Base-by-base conservation (phyloP, 2,888 invertebrate genomes). In the Phaedon cochleariae region DNA sequence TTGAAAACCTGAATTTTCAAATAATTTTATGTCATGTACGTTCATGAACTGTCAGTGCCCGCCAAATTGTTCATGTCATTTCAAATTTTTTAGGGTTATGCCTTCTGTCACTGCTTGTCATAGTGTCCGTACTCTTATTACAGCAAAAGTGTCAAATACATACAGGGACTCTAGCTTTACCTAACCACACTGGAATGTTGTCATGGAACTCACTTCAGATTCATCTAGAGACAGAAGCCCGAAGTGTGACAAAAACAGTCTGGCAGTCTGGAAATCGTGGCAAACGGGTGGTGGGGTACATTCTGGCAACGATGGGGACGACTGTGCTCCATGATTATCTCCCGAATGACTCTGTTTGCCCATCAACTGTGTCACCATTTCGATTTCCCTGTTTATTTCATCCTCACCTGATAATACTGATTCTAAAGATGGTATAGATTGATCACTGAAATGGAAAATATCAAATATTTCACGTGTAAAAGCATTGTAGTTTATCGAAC, bases 231-330 rank as follows among this genome's bases (percentile, higher is more conserved):
- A 89, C 17, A 98, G 85, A 77, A 97, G 93, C 0, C 98, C 98
- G 83, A 98, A 96, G 83, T 98, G 97, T 2, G 97, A 96, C 17
- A 99, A 85, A 82, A 99, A 96, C 22, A 98, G 85, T 55, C 98
- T 88, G 1, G 98, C 95, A 0, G 98, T 97, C 85, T 98, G 97
- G 80, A 97, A 98, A 81, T 97, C 96, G 62, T 95, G 92, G 74
- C 94, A 94, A 2, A 93, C 90, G 1, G 90, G 87, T 0, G 94
- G 95, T 1, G 95, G 92, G 0, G 88, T 84, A 73, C 93, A 93
- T 79, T 95, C 95, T 10, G 90, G 90, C 20, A 74, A 69, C 64
- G 45, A 52, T 7, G 49, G 48, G 21, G 73, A 69, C 1, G 76
- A 67, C 53, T 80, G 78, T 9, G 72, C 67, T 18, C 76, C 73